Evolutionary conservation across 2,113 vertebrate genomes (phyloP), one percentile per base, ranked within the genome.

Genomic region (Sylvilagus bachmani): DNA sequence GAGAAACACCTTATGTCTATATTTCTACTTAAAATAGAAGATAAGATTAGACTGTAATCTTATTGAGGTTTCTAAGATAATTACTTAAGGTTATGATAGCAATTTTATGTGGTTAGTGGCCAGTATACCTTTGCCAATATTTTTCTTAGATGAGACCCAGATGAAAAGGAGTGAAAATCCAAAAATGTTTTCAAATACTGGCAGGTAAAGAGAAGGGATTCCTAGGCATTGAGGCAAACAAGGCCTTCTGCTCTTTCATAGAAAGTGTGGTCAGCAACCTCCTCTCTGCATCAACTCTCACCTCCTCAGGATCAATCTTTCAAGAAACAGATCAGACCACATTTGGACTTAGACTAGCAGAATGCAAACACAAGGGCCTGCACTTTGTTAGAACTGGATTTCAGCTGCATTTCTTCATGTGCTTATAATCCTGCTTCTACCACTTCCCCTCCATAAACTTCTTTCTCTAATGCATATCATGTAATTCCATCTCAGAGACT

Each of bases 11-110:
- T 44, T 73, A 44, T 71, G 2, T 64, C 36, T 27, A 8, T 29
- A 79, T 67, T 90, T 95, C 82, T 22, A 64, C 36, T 66, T 89
- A 87, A 81, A 86, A 64, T 74, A 51, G 25, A 73, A 74, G 29
- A 44, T 14, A 27, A 31, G 61, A 29, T 71, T 4, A 74, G 62
- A 89, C 31, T n/a, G 0, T 51, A 83, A 16, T 58, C 3, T 66
- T 36, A 6, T 64, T 78, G 24, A 70, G 10, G 1, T 93, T 89
- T 86, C 49, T 86, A 83, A 66, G n/a, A 31, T 44, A 69, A 86
- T 33, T 62, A 74, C 74, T 71, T 51, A 86, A 2, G 3, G 10
- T 69, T 89, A 86, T 25, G 12, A 5, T 14, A 71, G 4, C n/a
- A 22, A 10, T 77, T 86, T 67, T 31, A 44, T 1, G 80, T n/a